Conservation (phyloP, 1,140 invertebrate species). For the Penaeus indicus region DNA sequence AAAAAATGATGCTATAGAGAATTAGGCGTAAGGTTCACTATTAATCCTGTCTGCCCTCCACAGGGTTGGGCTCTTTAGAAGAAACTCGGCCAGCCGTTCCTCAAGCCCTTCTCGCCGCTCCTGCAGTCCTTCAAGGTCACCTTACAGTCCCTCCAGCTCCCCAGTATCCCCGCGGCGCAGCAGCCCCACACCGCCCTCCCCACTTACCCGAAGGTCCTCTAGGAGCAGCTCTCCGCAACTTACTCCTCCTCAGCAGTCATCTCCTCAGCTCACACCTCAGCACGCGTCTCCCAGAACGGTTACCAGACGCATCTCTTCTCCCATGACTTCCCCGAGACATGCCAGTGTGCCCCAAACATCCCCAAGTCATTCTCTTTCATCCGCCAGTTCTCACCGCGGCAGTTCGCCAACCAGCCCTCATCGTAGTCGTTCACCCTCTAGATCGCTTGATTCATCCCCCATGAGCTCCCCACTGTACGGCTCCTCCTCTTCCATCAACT, state of each 20-base stretch:
- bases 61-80: slow-evolving; percentile 57
- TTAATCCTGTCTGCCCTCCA: neutral
- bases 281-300: slow-evolving; percentile 1
- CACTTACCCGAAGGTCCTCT: slow-evolving; percentile 33
- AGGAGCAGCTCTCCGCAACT: slow-evolving; percentile 51
- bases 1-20: neutral
- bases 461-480: neutral
- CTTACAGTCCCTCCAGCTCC: slow-evolving; percentile 42
- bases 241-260: slow-evolving; percentile 41
- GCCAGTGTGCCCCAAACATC: slow-evolving; percentile 14
- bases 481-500: slow-evolving; percentile 21
- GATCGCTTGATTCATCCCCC: slow-evolving; percentile 35
- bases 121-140: slow-evolving; percentile 36
- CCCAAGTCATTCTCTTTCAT: neutral
- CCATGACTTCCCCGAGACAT: slow-evolving; percentile 28
- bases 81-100: slow-evolving; percentile 53
- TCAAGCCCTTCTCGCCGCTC: slow-evolving; percentile 42
- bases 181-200: slow-evolving; percentile 50
- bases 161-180: slow-evolving; percentile 47
- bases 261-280: slow-evolving; percentile 52
- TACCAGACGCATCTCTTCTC: slow-evolving; percentile 27
- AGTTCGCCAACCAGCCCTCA: slow-evolving; percentile 47
- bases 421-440: slow-evolving; percentile 26
- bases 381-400: neutral
- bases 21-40: neutral